phyloP scores from a whole-genome alignment of 2,797 vertebrate species.

The Xiphophorus birchmanni region DNA sequence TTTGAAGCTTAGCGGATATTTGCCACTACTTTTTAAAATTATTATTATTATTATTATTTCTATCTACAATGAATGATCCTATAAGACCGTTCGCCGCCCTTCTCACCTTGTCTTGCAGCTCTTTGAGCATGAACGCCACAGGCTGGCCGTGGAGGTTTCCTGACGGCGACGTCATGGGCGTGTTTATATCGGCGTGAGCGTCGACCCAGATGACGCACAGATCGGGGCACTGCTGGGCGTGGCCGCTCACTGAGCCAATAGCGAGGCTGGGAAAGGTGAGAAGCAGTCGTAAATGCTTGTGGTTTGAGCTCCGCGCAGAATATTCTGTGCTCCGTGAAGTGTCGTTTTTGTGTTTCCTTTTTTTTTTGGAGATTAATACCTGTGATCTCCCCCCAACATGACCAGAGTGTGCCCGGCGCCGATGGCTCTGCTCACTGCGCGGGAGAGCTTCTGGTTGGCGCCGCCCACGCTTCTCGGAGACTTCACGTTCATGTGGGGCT shows the following conservation, averaged over 20 bases:
- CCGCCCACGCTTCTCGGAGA: constrained; percentile 91
- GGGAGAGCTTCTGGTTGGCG: constrained; percentile 87
- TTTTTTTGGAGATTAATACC: constrained; percentile 74
- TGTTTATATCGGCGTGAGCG: constrained; percentile 95
- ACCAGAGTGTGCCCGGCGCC: constrained; percentile 89
- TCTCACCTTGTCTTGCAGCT: constrained; percentile 93
- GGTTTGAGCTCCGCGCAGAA: neutral
- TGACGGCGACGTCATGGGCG: constrained; percentile 89
- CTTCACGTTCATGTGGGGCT: constrained; percentile 87
- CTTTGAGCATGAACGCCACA: constrained; percentile 93
- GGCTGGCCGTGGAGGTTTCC: constrained; percentile 96
- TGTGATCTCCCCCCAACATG: constrained; percentile 96
- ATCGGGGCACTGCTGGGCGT: constrained; percentile 89
- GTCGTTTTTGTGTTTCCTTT: neutral
- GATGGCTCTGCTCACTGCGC: constrained; percentile 87
- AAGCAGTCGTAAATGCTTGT: neutral
- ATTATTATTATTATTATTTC: no score
- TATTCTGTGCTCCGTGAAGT: neutral
- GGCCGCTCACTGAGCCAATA: constrained; percentile 91
- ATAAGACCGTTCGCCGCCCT: neutral
- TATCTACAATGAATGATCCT: no score
- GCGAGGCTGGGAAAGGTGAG: constrained; percentile 84
- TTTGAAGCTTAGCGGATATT: no score
- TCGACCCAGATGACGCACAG: constrained; percentile 97
- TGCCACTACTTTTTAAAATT: no score